A percentile compares a stretch with the other conserved stretches of the same genome.
phyloP scores from a whole-genome alignment of 2,113 vertebrate species.

The Baryphthengus martii region DNA sequence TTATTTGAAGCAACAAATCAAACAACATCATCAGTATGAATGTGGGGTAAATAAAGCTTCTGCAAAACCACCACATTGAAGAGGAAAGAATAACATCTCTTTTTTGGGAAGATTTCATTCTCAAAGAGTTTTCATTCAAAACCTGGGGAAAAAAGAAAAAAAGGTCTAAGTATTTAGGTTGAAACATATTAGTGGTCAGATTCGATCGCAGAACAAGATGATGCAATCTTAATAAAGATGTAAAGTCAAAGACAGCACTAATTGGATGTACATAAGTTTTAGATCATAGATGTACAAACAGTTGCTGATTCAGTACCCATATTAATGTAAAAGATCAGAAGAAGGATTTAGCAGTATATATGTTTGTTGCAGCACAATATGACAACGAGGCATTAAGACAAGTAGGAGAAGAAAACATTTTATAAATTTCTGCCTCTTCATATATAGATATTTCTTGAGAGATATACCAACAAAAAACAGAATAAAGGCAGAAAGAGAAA shows the following conservation, averaged over 20 bases:
- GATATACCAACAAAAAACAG: not conserved
- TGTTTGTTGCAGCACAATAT: not conserved
- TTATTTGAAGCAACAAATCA: slow-evolving; percentile 1
- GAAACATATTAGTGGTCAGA: not conserved
- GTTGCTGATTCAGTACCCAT: not conserved
- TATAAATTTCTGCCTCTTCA: not conserved
- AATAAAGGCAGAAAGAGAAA: not conserved
- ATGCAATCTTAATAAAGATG: not conserved
- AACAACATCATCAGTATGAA: not conserved
- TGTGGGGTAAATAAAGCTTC: not conserved
- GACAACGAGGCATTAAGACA: not conserved
- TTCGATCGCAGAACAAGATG: rapidly evolving
- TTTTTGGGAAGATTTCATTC: not conserved
- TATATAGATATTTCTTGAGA: not conserved
- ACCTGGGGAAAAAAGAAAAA: not conserved
- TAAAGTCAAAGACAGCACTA: not conserved
- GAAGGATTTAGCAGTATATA: not conserved
- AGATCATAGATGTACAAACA: not conserved
- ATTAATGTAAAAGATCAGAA: not conserved
- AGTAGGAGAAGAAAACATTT: not conserved
- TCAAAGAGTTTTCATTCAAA: not conserved
- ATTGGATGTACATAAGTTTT: not conserved
- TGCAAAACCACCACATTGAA: not conserved
- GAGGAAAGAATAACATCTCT: not conserved
- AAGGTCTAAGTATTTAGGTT: not conserved